Conservation (phyloP, 2,797 vertebrate species). For the Scyliorhinus canicula region DNA sequence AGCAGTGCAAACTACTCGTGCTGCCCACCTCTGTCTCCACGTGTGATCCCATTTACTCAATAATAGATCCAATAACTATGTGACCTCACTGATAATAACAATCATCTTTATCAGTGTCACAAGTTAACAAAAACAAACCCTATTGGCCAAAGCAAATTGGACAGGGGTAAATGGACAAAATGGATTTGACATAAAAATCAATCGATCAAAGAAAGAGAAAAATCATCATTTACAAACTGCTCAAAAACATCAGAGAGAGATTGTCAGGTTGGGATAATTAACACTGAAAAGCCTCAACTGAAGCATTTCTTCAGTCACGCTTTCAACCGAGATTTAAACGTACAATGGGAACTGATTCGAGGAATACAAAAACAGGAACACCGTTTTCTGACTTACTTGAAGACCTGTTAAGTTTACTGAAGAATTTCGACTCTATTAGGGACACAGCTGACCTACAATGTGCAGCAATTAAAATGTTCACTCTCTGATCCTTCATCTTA, state of each 20-base stretch:
- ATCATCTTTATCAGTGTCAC: no score
- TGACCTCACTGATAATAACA: no score
- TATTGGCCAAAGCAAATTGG: background rate
- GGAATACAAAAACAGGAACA: background rate
- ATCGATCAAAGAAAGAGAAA: background rate
- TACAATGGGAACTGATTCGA: background rate
- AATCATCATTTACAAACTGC: background rate
- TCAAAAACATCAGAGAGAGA: background rate
- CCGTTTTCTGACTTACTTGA: background rate
- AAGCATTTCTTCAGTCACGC: background rate
- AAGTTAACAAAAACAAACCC: background rate
- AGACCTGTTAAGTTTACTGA: background rate
- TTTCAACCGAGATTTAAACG: background rate
- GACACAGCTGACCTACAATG: background rate
- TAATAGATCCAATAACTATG: background rate
- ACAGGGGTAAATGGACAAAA: background rate
- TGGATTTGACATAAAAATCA: background rate
- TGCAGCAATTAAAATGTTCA: background rate
- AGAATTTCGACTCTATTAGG: background rate
- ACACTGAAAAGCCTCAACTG: slow-evolving; percentile 14
- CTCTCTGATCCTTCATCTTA: background rate
- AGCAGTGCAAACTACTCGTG: no score
- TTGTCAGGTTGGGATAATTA: background rate
- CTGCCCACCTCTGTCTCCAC: background rate
- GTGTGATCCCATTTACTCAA: background rate